A percentile compares a stretch with the other conserved stretches of the same genome.
Evolutionary conservation across 2,888 invertebrate species (phyloP).

Genomic region (Sclerodermus sp.): DNA sequence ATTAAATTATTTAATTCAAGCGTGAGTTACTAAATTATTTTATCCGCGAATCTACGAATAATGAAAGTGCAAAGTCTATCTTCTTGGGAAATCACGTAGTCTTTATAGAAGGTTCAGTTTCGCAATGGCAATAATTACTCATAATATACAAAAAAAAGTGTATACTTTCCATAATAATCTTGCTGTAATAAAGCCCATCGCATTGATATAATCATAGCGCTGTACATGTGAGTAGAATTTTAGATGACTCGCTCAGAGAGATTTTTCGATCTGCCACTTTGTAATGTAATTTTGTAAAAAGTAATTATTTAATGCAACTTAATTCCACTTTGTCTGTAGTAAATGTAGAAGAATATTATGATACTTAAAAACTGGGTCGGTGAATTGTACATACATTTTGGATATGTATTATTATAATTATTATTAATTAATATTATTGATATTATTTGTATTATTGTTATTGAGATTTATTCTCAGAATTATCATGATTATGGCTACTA

Average conservation of each 20-base stretch:
- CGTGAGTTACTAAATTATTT: too few species aligned
- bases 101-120: slow-evolving; percentile 31
- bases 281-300: slow-evolving; percentile 58
- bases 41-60: too few species aligned
- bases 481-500: slow-evolving; percentile 35
- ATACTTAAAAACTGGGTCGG: slow-evolving; percentile 39
- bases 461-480: slow-evolving; percentile 43
- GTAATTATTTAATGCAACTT: slow-evolving; percentile 51
- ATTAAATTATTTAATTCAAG: too few species aligned
- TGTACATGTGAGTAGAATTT: slow-evolving; percentile 51
- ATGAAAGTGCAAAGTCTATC: too few species aligned
- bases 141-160: slow-evolving; percentile 29
- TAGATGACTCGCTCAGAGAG: slow-evolving; percentile 39
- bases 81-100: too few species aligned
- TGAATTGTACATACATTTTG: slow-evolving; percentile 55
- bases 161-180: slow-evolving; percentile 47
- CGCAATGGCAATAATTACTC: slow-evolving; percentile 49
- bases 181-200: slow-evolving; percentile 37
- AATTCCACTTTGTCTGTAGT: slow-evolving; percentile 51
- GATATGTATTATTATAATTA: slow-evolving; percentile 38
- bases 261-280: slow-evolving; percentile 50
- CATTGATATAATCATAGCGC: slow-evolving; percentile 40
- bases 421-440: slow-evolving; percentile 37
- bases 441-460: slow-evolving; percentile 43
- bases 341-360: slow-evolving; percentile 40